These are phyloP conservation scores for Pectinophora gossypiella DNA, from an alignment of 1,140 invertebrate genomes.

Conservation along the genomic window DNA sequence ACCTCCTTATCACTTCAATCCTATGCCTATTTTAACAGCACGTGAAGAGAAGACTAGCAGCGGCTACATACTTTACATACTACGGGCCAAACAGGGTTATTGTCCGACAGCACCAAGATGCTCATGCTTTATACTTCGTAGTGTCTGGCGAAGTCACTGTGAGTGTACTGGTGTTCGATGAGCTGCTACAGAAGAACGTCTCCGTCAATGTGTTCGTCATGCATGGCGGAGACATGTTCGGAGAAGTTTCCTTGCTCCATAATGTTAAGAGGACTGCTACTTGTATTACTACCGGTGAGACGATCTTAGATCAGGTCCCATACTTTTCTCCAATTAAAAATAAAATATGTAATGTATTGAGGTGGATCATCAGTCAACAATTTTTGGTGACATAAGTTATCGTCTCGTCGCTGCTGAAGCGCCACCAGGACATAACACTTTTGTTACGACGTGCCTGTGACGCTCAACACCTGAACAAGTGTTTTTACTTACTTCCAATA, in stretches of 20 bases:
- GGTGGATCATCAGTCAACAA: too few species aligned
- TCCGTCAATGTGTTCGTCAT: slow-evolving; percentile 56
- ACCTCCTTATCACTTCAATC: too few species aligned
- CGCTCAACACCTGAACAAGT: too few species aligned
- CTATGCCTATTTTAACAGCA: slow-evolving; percentile 35
- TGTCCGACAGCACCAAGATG: slow-evolving; percentile 75
- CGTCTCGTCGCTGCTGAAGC: too few species aligned
- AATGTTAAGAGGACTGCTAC: slow-evolving; percentile 76
- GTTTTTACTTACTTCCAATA: too few species aligned
- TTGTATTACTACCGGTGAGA: slow-evolving; percentile 75
- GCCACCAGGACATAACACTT: too few species aligned
- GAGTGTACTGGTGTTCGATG: slow-evolving; percentile 69
- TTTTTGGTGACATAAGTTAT: too few species aligned
- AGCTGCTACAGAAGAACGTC: slow-evolving; percentile 66
- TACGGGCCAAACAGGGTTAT: slow-evolving; percentile 73
- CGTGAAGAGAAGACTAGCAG: slow-evolving; percentile 73
- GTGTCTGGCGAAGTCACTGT: slow-evolving; percentile 75
- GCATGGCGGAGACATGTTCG: slow-evolving; percentile 77
- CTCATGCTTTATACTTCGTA: slow-evolving; percentile 77
- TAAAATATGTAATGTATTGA: too few species aligned
- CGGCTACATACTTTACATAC: slow-evolving; percentile 76
- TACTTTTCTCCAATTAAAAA: too few species aligned
- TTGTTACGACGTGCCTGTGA: too few species aligned
- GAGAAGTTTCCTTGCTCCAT: slow-evolving; percentile 79
- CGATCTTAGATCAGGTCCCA: too few species aligned